Evolutionary conservation across 2,113 vertebrate species (phyloP), one percentile per base, ranked within the genome.

Genomic region (Ciconia stormi): DNA sequence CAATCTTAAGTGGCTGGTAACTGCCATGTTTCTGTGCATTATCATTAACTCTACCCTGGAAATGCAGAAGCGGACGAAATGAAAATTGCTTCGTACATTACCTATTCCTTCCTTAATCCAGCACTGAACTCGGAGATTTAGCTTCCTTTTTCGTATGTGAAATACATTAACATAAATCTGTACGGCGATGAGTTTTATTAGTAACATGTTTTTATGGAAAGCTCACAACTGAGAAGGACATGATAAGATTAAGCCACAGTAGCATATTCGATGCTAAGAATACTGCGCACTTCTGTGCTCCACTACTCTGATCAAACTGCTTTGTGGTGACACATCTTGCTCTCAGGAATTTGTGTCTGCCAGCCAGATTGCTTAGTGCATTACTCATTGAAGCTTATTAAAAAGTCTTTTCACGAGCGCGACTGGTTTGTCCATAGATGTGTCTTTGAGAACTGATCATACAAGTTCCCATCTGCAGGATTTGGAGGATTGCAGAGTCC

Each of bases 291-390:
- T 49, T 96, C 89, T 80, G 46, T 40, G 61, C n/a, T 95, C 26
- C 4, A 18, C 42, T 81, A 65, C 26, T 85, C 21, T 56, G 84
- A 90, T 86, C 73, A 92, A 72, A 89, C 34, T 50, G 63, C 84
- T 95, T 66, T 72, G 82, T 58, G 91, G 87, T 92, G 86, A 92
- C 82, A 80, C 21, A 62, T 85, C 95, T 88, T 85, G 84, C 59
- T 86, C 67, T 85, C 62, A 85, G 65, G 77, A 97, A 96, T 95
- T 93, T 86, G 53, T 93, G 93, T 62, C 87, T 93, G 89, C 78
- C 87, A 82, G 91, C 56, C 78, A 95, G 84, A 77, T 86, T 93
- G 62, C 73, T 77, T 42, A 72, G 49, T 56, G 63, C 73, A 63
- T 90, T 92, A 76, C 42, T 93, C 92, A 95, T 1, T 53, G 91